Conservation (phyloP, 2,113 vertebrate species). For the Saccopteryx bilineata region DNA sequence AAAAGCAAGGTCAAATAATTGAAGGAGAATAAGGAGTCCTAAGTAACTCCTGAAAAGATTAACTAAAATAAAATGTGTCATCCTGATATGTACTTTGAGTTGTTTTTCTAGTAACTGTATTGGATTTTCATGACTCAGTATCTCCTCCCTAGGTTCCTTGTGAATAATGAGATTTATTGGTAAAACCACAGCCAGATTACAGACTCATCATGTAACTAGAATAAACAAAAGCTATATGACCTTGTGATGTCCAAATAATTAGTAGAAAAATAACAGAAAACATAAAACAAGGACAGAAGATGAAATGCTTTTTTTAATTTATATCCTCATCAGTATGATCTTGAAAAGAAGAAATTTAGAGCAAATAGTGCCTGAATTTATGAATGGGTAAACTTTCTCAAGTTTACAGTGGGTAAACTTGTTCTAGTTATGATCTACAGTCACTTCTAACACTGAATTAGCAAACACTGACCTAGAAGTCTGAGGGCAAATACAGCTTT, state of each 20-base stretch:
- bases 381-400: not conserved
- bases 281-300: not conserved
- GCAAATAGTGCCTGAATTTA: not conserved
- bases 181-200: not conserved
- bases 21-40: not conserved
- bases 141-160: not conserved
- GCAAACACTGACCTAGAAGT: not conserved
- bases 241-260: not conserved
- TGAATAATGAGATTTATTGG: not conserved
- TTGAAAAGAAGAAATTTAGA: not conserved
- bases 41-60: not conserved
- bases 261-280: conserved; percentile 34
- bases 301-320: conserved; percentile 28
- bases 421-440: not conserved
- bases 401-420: not conserved
- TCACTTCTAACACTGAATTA: not conserved
- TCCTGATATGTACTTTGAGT: not conserved
- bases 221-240: conserved; percentile 3
- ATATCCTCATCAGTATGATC: not conserved
- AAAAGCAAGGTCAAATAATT: not conserved
- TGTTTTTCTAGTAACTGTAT: conserved; percentile 32
- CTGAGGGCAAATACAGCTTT: not conserved
- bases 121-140: not conserved
- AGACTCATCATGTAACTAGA: not conserved
- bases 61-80: conserved; percentile 7